These are phyloP conservation scores for Syrmaticus mikado DNA, from an alignment of 2,113 vertebrate species.

Conservation along the genomic window DNA sequence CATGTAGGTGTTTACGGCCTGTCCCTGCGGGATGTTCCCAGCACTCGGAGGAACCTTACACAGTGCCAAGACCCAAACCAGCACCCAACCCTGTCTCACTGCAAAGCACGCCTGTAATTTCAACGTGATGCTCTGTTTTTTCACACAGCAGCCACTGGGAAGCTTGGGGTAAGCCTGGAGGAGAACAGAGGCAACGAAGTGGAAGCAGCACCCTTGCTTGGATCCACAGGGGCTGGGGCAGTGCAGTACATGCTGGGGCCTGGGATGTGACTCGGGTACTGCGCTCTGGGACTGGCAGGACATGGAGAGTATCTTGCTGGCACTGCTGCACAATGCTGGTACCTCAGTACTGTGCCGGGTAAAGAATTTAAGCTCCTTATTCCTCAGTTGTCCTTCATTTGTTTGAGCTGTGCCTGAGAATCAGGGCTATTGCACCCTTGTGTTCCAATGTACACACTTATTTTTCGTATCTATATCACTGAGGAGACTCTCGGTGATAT, in stretches of 20 bases:
- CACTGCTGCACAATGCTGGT: conserved; percentile 45
- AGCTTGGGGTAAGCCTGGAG: not conserved
- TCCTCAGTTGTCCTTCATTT: conserved; percentile 45
- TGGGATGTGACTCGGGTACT: not conserved
- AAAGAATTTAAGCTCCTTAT: conserved; percentile 51
- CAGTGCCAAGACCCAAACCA: not conserved
- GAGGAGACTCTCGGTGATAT: conserved; percentile 18
- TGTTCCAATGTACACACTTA: not conserved
- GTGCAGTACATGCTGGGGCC: not conserved
- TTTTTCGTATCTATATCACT: not conserved
- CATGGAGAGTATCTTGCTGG: not conserved
- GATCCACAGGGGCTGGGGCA: not conserved
- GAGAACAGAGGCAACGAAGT: not conserved
- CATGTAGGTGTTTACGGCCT: not conserved
- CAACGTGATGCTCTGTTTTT: not conserved
- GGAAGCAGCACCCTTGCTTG: not conserved
- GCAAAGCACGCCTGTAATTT: not conserved
- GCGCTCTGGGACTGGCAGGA: accelerated
- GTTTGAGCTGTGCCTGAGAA: conserved; percentile 54
- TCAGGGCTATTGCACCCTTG: conserved; percentile 46
- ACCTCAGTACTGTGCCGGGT: conserved; percentile 41
- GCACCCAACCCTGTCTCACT: not conserved
- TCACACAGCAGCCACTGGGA: accelerated
- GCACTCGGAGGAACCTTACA: not conserved
- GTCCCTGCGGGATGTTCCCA: not conserved